Evolutionary conservation across 2,113 vertebrate species (phyloP).

Genomic region (Kobus ellipsiprymnus): DNA sequence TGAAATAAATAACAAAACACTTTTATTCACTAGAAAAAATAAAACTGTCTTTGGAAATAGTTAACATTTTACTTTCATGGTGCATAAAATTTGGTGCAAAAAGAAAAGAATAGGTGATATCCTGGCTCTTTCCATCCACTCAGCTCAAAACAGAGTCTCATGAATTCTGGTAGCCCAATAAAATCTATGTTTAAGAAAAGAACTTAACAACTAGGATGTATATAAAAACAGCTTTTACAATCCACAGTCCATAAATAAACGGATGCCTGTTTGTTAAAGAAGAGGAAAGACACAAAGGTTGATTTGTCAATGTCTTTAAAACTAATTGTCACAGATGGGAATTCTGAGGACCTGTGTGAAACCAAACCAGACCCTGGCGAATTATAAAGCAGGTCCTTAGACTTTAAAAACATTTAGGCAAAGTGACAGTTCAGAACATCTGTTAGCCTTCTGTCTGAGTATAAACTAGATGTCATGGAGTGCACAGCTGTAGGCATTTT

Average conservation of each 20-base stretch:
- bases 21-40: slow-evolving; percentile 29
- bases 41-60: background rate
- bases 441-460: slow-evolving; percentile 87
- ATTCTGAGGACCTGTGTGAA: slow-evolving; percentile 80
- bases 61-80: slow-evolving; percentile 21
- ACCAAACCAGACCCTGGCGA: slow-evolving; percentile 76
- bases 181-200: slow-evolving; percentile 62
- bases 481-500: slow-evolving; percentile 91
- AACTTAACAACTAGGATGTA: slow-evolving; percentile 84
- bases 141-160: background rate
- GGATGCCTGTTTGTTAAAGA: slow-evolving; percentile 73
- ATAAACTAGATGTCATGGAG: slow-evolving; percentile 82
- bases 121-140: background rate
- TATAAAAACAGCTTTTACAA: slow-evolving; percentile 65
- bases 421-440: slow-evolving; percentile 92
- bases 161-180: background rate
- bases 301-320: slow-evolving; percentile 79
- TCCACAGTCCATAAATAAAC: slow-evolving; percentile 74
- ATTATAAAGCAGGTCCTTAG: slow-evolving; percentile 81
- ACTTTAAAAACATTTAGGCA: slow-evolving; percentile 82
- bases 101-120: slow-evolving; percentile 44
- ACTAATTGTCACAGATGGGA: slow-evolving; percentile 79
- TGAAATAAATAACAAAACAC: background rate
- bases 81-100: background rate
- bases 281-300: slow-evolving; percentile 79